Percentiles rank a stretch among this genome's conserved stretches.
These are phyloP conservation scores for Scaptomyza reducta DNA, from an alignment of 2,888 invertebrate genomes.

Conservation along the genomic window DNA sequence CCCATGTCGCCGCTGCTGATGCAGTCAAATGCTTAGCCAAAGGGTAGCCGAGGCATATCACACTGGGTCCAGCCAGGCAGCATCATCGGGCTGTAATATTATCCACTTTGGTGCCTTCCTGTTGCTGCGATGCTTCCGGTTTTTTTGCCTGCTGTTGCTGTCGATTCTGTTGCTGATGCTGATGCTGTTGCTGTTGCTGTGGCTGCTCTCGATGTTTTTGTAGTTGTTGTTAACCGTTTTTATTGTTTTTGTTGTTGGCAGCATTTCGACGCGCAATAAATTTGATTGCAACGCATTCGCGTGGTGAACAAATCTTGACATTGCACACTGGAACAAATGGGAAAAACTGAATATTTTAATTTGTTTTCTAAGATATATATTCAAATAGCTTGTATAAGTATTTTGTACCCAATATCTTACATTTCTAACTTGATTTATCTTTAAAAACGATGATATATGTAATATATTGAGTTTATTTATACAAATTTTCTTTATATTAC, in stretches of 20 bases:
- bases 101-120: conserved; percentile 69
- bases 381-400: too few relatives aligned
- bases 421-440: too few relatives aligned
- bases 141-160: conserved; percentile 19
- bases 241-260: conserved; percentile 32
- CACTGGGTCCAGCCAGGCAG: conserved; percentile 4
- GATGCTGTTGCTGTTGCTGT: conserved; percentile 23
- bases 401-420: too few relatives aligned
- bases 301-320: conserved; percentile 48
- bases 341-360: too few relatives aligned
- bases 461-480: too few relatives aligned
- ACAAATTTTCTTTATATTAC: too few relatives aligned
- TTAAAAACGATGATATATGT: too few relatives aligned
- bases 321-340: conserved; percentile 18
- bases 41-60: conserved; percentile 13
- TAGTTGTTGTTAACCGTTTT: too few relatives aligned
- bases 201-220: conserved; percentile 18
- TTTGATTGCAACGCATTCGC: conserved; percentile 69
- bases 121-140: conserved; percentile 61
- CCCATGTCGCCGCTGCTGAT: neutral
- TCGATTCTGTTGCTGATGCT: conserved; percentile 40
- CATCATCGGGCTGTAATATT: conserved; percentile 57
- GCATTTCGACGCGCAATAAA: conserved; percentile 64
- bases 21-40: conserved; percentile 36
- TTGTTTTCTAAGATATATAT: too few relatives aligned